Conservation (phyloP, 2,797 vertebrate genomes). For the Parauchenoglanis punctatus region DNA sequence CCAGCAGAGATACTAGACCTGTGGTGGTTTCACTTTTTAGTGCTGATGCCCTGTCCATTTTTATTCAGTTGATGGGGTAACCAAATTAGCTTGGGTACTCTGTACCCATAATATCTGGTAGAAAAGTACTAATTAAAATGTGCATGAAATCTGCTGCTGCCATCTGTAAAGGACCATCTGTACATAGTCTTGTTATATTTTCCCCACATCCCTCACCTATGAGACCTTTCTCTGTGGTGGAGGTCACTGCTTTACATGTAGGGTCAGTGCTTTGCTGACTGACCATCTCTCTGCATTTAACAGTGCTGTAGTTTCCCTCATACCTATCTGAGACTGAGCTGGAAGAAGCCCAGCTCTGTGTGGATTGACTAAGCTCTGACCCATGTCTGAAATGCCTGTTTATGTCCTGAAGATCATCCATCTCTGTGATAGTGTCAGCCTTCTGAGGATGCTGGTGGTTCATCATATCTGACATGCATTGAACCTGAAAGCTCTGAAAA, state of each 20-base stretch:
- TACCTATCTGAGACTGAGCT: slow-evolving; percentile 87
- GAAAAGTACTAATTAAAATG: not conserved
- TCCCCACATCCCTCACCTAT: slow-evolving; percentile 85
- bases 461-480: slow-evolving; percentile 82
- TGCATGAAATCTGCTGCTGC: slow-evolving; percentile 48
- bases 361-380: slow-evolving; percentile 73
- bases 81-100: not conserved
- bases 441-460: slow-evolving; percentile 82
- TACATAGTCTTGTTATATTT: not conserved
- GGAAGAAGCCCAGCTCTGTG: slow-evolving; percentile 90
- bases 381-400: slow-evolving; percentile 75
- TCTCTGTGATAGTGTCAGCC: slow-evolving; percentile 81
- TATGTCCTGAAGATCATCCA: slow-evolving; percentile 66
- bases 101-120: not conserved
- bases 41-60: too few relatives aligned
- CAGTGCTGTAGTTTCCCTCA: slow-evolving; percentile 86
- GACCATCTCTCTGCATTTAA: slow-evolving; percentile 62
- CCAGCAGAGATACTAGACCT: not conserved
- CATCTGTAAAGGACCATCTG: not conserved
- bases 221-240: slow-evolving; percentile 94
- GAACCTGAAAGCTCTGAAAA: slow-evolving; percentile 87
- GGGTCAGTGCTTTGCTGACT: slow-evolving; percentile 78
- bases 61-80: not conserved
- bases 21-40: too few relatives aligned
- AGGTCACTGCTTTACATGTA: slow-evolving; percentile 92